Percentiles rank a stretch among this genome's conserved stretches.
phyloP scores from a whole-genome alignment of 2,888 invertebrate genomes.

The Dynastes grantii region DNA sequence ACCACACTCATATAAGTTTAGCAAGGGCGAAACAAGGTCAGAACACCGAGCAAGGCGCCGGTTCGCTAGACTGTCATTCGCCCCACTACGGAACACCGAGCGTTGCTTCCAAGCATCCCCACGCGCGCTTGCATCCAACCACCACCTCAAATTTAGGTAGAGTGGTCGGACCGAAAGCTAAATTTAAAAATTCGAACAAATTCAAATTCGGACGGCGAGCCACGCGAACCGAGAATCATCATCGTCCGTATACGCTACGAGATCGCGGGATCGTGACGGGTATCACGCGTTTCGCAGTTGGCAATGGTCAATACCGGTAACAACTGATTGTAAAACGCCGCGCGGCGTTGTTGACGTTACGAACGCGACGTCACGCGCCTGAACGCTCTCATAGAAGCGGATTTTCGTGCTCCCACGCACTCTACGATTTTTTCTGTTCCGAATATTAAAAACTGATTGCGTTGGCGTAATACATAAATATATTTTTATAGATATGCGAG shows the following conservation, averaged over 20 bases:
- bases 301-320: constrained; percentile 36
- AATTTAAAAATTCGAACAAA: constrained; percentile 21
- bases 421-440: not conserved
- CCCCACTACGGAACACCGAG: constrained; percentile 65
- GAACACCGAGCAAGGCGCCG: constrained; percentile 66
- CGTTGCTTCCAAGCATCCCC: constrained; percentile 66
- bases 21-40: constrained; percentile 70
- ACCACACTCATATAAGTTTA: constrained; percentile 63
- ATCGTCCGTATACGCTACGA: not conserved
- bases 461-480: no score
- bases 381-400: not conserved
- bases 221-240: not conserved
- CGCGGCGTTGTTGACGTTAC: constrained; percentile 17
- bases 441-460: not conserved
- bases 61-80: constrained; percentile 63
- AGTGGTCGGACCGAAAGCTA: constrained; percentile 13
- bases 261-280: constrained; percentile 15
- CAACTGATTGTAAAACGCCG: constrained; percentile 29
- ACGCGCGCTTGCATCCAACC: constrained; percentile 57
- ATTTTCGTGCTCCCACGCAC: not conserved
- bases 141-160: not conserved
- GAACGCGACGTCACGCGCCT: constrained; percentile 18
- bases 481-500: no score
- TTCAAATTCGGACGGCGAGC: not conserved
- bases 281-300: constrained; percentile 47